Evolutionary conservation across 1,140 invertebrate genomes (phyloP).

Genomic region (Adelges cooleyi): DNA sequence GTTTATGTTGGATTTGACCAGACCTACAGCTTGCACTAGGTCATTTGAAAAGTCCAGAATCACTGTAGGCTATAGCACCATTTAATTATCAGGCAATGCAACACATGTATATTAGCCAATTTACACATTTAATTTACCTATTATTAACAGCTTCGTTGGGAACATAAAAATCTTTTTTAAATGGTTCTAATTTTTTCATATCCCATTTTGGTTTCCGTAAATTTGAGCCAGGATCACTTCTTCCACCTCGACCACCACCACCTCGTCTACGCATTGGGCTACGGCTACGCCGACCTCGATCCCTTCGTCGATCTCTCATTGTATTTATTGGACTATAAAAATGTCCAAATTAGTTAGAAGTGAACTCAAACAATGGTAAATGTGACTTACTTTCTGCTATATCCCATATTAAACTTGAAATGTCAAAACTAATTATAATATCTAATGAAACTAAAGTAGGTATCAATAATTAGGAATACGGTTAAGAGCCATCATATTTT

Average conservation of each 20-base stretch:
- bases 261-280: conserved; percentile 33
- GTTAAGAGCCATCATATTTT: too few relatives aligned
- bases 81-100: too few relatives aligned
- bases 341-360: too few relatives aligned
- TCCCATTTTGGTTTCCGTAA: conserved; percentile 59
- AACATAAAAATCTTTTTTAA: conserved; percentile 90
- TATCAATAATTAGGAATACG: too few relatives aligned
- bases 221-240: conserved; percentile 36
- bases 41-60: too few relatives aligned
- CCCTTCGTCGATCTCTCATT: conserved; percentile 27
- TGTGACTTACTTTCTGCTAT: conserved; percentile 5
- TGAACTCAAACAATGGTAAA: too few relatives aligned
- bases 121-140: conserved; percentile 42
- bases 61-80: too few relatives aligned
- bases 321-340: background rate
- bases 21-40: too few relatives aligned
- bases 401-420: conserved; percentile 13
- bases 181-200: conserved; percentile 59
- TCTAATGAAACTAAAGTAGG: too few relatives aligned
- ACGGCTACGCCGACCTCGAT: conserved; percentile 30
- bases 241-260: conserved; percentile 37
- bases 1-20: too few relatives aligned
- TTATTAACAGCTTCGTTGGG: conserved; percentile 61
- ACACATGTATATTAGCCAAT: too few relatives aligned
- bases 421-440: too few relatives aligned